Base-by-base conservation (phyloP, 2,797 vertebrate species). In the Catharus ustulatus region DNA sequence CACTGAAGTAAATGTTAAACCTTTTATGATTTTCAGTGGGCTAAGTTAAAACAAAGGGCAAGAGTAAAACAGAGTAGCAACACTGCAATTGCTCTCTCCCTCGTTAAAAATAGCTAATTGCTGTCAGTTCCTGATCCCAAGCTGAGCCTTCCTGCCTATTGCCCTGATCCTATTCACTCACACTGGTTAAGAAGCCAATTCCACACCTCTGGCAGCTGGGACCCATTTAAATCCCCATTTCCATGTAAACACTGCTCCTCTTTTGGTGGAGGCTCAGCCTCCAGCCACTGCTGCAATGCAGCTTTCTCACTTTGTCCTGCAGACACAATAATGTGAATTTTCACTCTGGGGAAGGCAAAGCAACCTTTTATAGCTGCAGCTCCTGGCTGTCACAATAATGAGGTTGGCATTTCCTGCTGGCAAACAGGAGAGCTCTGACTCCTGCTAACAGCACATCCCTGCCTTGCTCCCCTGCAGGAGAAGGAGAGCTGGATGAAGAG, bases 401-500 rank as follows among this genome's bases (percentile, higher is more conserved):
- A 51, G 62, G 26, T 2, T 24, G 71, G n/a, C 69, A 10, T 16
- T 48, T 34, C 58, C 51, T 34, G 87, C 80, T 21, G 67, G 42
- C 48, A 83, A 83, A 32, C 27, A 55, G 85, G 52, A 4, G 51
- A 16, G 63, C 67, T 20, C 15, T 0, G 16, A 4, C 24, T 71
- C 15, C 62, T 7, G 72, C 32, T 45, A 34, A 9, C 49, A 51
- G 57, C 64, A 3, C 40, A 32, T 22, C 51, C 77, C 59, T 51
- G 21, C 13, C 48, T 11, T 38, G 34, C 32, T 73, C 42, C 91
- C 29, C 81, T 57, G 23, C 30, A 5, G 45, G 23, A 99, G 98
- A 98, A 57, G 99, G 98, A 16, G 89, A 95, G 15, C 87, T 98
- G 97, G 98, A 98, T 34, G 98, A 99, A 91, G 96, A 87, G n/a